Evolutionary conservation across 2,888 invertebrate genomes (phyloP).

Genomic region (Tipula confusa): DNA sequence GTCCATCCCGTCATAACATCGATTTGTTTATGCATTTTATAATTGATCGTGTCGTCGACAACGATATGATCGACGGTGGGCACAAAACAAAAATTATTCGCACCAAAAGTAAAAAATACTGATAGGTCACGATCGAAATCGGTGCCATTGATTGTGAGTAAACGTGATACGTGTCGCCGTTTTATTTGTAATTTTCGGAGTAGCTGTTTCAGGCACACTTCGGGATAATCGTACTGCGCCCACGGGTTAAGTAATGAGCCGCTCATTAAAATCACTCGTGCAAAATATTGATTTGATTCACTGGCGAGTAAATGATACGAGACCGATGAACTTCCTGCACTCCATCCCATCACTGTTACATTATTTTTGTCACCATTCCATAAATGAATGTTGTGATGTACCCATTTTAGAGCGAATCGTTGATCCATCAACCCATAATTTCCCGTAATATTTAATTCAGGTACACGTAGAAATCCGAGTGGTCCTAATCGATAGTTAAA

Average conservation of each 20-base stretch:
- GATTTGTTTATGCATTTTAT: neutral
- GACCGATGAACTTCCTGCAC: neutral
- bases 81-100: conserved; percentile 4
- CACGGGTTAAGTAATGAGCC: neutral
- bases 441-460: neutral
- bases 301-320: neutral
- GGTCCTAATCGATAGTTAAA: conserved; percentile 46
- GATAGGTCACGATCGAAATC: neutral
- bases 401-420: neutral
- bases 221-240: neutral
- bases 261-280: neutral
- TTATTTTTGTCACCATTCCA: neutral
- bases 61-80: neutral
- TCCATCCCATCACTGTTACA: conserved; percentile 26
- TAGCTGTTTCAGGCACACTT: neutral
- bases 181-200: neutral
- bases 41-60: neutral
- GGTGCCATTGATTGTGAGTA: neutral
- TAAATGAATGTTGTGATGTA: neutral
- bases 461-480: conserved; percentile 39
- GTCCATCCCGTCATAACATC: neutral
- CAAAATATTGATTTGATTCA: neutral
- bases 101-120: neutral
- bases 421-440: conserved; percentile 26
- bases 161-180: neutral